These are phyloP conservation scores for Myotis pilosus DNA, from an alignment of 2,797 vertebrate species.

Conservation along the genomic window DNA sequence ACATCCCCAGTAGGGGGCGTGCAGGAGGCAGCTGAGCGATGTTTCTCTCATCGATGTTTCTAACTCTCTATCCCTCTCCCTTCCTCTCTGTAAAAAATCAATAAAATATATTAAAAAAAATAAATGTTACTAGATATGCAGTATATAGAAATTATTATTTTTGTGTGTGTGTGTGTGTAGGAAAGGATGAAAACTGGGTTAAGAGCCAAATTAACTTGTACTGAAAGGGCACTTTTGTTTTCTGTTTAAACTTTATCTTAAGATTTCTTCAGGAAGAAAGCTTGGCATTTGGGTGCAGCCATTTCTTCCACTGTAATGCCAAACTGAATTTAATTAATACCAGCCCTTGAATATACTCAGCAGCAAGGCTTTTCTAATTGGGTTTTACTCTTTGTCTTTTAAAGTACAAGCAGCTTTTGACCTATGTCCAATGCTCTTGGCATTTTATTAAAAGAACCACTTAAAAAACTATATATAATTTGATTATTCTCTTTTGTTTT, in stretches of 20 bases:
- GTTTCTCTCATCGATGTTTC: too few relatives aligned
- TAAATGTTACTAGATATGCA: background rate
- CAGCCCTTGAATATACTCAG: background rate
- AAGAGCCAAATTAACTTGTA: background rate
- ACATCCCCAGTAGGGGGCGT: too few relatives aligned
- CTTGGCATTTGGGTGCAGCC: background rate
- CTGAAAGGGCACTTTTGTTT: background rate
- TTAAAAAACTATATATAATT: background rate
- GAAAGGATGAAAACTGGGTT: constrained; percentile 15
- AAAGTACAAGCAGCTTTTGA: background rate
- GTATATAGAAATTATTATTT: background rate
- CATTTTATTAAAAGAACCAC: constrained; percentile 56
- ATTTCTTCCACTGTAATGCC: background rate
- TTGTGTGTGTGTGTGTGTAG: background rate
- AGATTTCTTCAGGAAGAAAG: constrained; percentile 44
- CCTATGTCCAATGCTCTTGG: background rate
- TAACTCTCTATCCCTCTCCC: too few relatives aligned
- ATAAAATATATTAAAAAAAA: background rate
- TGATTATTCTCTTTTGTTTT: constrained; percentile 42
- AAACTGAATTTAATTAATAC: background rate
- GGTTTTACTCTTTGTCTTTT: constrained; percentile 40
- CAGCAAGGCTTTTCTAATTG: background rate
- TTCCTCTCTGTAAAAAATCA: too few relatives aligned
- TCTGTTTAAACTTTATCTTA: constrained; percentile 21
- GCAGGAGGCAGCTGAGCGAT: too few relatives aligned